phyloP scores from a whole-genome alignment of 2,888 invertebrate species.

The Cheilosia vernalis region DNA sequence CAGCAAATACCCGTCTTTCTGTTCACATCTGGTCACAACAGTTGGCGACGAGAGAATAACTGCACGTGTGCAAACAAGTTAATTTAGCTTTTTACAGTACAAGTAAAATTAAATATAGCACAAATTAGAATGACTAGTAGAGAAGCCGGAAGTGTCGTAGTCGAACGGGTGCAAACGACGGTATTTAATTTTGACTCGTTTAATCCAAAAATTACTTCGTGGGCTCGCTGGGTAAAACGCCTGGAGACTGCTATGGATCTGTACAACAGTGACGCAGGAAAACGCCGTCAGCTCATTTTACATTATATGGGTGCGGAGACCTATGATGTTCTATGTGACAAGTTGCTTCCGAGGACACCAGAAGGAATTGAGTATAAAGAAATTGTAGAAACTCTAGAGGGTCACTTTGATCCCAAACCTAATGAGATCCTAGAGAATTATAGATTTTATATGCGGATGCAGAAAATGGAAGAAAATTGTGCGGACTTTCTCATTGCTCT shows the following conservation, averaged over 20 bases:
- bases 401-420: slow-evolving; percentile 18
- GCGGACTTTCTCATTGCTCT: slow-evolving; percentile 40
- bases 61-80: slow-evolving; percentile 2
- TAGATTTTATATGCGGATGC: slow-evolving; percentile 56
- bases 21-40: too few relatives aligned
- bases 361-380: slow-evolving; percentile 40
- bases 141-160: background rate
- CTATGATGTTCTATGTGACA: slow-evolving; percentile 49
- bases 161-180: background rate
- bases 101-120: slow-evolving; percentile 14
- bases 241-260: slow-evolving; percentile 43
- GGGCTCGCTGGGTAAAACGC: slow-evolving; percentile 49
- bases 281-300: slow-evolving; percentile 39
- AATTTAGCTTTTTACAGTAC: slow-evolving; percentile 20
- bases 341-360: slow-evolving; percentile 39
- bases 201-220: slow-evolving; percentile 27
- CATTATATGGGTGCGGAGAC: slow-evolving; percentile 51
- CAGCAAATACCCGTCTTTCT: too few relatives aligned
- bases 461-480: slow-evolving; percentile 39
- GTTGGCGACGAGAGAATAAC: slow-evolving; percentile 1
- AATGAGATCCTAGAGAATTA: slow-evolving; percentile 60
- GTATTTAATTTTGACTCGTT: slow-evolving; percentile 47
- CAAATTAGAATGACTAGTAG: background rate
- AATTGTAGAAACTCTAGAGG: slow-evolving; percentile 38
- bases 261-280: slow-evolving; percentile 15